Conservation (phyloP, 2,797 vertebrate genomes). For the Mionectes olivaceus region DNA sequence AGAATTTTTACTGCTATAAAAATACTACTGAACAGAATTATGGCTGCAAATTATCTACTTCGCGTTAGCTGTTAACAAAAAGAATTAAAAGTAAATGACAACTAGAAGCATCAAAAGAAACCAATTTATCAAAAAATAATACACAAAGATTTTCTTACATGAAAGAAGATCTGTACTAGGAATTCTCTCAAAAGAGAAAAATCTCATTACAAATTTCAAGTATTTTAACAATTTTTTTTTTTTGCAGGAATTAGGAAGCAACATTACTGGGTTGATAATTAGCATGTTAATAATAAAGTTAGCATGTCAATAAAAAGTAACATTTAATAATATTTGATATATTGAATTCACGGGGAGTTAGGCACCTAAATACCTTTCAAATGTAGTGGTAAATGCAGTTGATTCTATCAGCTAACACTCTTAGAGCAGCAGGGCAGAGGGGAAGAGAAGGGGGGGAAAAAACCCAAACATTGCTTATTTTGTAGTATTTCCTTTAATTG, state of each 20-base stretch:
- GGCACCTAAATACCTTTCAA: neutral
- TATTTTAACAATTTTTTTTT: neutral
- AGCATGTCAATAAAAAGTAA: neutral
- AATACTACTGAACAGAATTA: neutral
- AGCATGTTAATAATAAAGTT: neutral
- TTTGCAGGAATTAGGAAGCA: neutral
- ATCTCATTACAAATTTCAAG: neutral
- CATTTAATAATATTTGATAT: neutral
- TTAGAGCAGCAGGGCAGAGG: neutral
- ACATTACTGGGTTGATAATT: neutral
- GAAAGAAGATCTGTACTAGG: neutral
- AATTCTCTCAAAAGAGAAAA: neutral
- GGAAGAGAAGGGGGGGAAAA: fast-evolving
- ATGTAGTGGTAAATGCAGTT: neutral
- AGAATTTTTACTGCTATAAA: neutral
- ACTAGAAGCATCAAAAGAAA: neutral
- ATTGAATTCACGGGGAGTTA: neutral
- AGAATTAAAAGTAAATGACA: neutral
- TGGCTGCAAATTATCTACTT: neutral
- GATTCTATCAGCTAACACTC: neutral
- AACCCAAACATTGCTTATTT: neutral
- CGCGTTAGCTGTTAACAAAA: neutral
- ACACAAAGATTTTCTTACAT: neutral
- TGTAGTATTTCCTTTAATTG: neutral
- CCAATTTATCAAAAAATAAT: neutral